phyloP scores from a whole-genome alignment of 2,113 vertebrate species.

The Pholis gunnellus region DNA sequence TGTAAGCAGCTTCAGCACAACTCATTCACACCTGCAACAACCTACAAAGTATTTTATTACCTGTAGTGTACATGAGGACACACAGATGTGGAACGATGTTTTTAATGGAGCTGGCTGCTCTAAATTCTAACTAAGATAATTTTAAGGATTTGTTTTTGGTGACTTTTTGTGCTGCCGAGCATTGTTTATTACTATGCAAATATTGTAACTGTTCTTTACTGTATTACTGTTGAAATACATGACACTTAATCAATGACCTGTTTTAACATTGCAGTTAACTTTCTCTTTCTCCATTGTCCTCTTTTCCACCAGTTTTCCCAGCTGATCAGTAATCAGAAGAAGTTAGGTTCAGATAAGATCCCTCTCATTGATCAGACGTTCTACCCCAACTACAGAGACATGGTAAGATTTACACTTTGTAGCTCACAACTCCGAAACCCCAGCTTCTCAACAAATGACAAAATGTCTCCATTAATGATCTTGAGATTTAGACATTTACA shows the following conservation, averaged over 20 bases:
- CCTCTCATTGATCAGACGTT: constrained; percentile 97
- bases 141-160: not conserved
- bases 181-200: not conserved
- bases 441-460: not conserved
- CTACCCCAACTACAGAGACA: constrained; percentile 98
- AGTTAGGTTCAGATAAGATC: constrained; percentile 93
- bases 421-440: not conserved
- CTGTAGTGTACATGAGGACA: not conserved
- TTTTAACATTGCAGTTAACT: not conserved
- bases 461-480: not conserved
- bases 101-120: not conserved
- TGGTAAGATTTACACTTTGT: constrained; percentile 86
- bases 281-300: not conserved
- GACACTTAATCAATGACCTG: not conserved
- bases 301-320: constrained; percentile 91
- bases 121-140: not conserved
- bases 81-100: not conserved
- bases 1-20: constrained; percentile 77
- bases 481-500: not conserved
- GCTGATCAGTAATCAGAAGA: constrained; percentile 92
- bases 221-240: not conserved
- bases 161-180: not conserved
- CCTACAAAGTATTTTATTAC: not conserved
- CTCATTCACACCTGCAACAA: not conserved
- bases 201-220: not conserved